Evolutionary conservation across 35 echinoderm and acorn worm genomes (phyloP), one percentile per base, ranked within the genome.

Genomic region (Heliocidaris tuberculata): DNA sequence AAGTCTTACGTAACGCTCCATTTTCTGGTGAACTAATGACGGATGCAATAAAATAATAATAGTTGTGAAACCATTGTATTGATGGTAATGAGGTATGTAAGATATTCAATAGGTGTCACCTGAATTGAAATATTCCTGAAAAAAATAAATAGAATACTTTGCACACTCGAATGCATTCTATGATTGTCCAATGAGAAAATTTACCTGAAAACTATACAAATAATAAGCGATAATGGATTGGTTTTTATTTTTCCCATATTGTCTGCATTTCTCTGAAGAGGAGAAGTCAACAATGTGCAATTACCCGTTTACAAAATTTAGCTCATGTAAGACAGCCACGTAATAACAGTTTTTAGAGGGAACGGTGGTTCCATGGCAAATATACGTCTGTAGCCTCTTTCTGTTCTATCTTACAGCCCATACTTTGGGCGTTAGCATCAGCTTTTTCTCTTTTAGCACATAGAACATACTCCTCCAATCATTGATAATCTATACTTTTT

Each of bases 91-190:
- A 78, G 65, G 65, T 78, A 78, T 78, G 65, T n/a, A 6, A 78
- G n/a, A n/a, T 78, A 24, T 70, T 17, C 17, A 70, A 21, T 27
- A 78, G 65, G 65, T 78, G 65, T 6, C 15, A 78, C 65, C 65
- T 9, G 65, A 78, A 27, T 78, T 78, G 19, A 78, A 27, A 78
- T 27, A 21, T 78, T 78, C 65, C 65, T 78, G 65, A n/a, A 42
- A 78, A 71, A n/a, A 78, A 78, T 78, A 78, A 78, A 78, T 78
- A 78, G 65, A 78, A 78, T n/a, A n/a, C 65, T 78, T n/a, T 78
- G 65, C 27, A n/a, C 15, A n/a, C 65, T 27, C 17, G 27, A 78
- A 21, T 78, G 52, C 52, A 56, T 56, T 13, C 7, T 78, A 21
- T 78, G 65, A 78, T 78, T 78, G 65, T 78, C 65, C 65, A 78